A percentile compares a stretch with the other conserved stretches of the same genome.
Conservation (phyloP, 2,888 invertebrate species). For the Noctua pronuba region DNA sequence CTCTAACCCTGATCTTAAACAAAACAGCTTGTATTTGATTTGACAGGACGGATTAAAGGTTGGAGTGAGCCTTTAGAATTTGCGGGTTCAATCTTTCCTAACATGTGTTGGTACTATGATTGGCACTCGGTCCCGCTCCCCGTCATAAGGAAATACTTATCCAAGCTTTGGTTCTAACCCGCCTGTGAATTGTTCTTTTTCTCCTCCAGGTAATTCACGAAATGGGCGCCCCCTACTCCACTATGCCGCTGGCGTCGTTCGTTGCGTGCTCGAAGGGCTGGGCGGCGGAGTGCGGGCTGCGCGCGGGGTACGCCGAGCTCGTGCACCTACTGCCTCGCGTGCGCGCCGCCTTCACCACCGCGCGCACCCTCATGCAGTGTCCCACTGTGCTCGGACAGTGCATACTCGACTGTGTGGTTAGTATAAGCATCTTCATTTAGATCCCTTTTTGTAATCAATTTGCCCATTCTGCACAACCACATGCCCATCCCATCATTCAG, state of each 20-base stretch:
- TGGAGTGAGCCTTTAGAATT: background rate
- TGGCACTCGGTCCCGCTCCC: background rate
- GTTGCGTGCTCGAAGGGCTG: slow-evolving; percentile 98
- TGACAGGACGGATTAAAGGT: background rate
- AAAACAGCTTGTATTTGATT: background rate
- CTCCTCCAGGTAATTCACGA: slow-evolving; percentile 92
- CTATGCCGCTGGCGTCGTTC: slow-evolving; percentile 97
- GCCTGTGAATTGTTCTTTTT: background rate
- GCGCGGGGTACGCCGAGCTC: slow-evolving; percentile 97
- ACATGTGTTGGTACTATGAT: background rate
- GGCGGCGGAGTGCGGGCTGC: slow-evolving; percentile 97
- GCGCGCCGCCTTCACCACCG: slow-evolving; percentile 94
- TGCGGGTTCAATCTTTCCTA: background rate
- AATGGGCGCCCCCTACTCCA: slow-evolving; percentile 96
- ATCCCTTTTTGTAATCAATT: background rate
- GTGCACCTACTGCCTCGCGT: slow-evolving; percentile 95
- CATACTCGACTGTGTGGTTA: slow-evolving; percentile 93
- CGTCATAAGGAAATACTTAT: background rate
- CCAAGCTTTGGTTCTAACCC: background rate
- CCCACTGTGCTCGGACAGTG: slow-evolving; percentile 97
- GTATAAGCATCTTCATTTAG: slow-evolving; percentile 27
- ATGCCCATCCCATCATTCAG: background rate
- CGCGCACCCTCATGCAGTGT: slow-evolving; percentile 96
- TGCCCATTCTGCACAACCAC: background rate
- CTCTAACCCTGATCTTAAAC: background rate